Base-by-base conservation (phyloP, 2,888 invertebrate species). In the Macrophya annulata region DNA sequence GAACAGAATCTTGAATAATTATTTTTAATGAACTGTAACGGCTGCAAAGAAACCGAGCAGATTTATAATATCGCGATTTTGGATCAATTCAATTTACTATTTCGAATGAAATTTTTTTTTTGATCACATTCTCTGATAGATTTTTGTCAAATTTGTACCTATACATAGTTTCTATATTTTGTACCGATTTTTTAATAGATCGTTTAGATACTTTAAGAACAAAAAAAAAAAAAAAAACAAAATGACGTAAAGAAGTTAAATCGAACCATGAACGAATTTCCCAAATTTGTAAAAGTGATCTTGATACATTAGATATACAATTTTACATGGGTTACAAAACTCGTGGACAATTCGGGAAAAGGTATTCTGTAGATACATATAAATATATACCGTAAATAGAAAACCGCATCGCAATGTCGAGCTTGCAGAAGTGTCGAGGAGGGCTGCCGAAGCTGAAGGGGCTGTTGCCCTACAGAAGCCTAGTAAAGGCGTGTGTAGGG, bases 401-500 rank as follows among this genome's bases (percentile, higher is more conserved):
- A 31, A 48, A 76, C 48, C 76, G 48, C 48, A 55, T 55, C 9
- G 37, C 59, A 62, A 76, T 17, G 48, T 51, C 17, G 77, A 17
- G 48, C 31, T 55, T 55, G 55, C 21, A 17, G 62, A 62, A 62
- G 81, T 81, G 81, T 81, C 81, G 81, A 43, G 40, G 43, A 81
- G 81, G 43, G 40, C 25, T 40, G 25, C 59, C 59, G 21, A 12
- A 12, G 79, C 40, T 43, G 40, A 89, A 91, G 91, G 93, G 93
- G 93, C 92, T 93, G 92, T 93, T 93, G 92, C 92, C 92, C 92
- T 93, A 93, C 93, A 91, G 93, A 93, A 93, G 93, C 93, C 93
- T 92, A 91, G 90, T 88, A 93, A 92, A 89, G 91, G 90, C 92
- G 91, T 91, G 81, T 81, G 90, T 93, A 91, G 91, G 91, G 91